These are phyloP conservation scores for Phthorimaea operculella DNA, from an alignment of 1,140 invertebrate species.

Conservation along the genomic window DNA sequence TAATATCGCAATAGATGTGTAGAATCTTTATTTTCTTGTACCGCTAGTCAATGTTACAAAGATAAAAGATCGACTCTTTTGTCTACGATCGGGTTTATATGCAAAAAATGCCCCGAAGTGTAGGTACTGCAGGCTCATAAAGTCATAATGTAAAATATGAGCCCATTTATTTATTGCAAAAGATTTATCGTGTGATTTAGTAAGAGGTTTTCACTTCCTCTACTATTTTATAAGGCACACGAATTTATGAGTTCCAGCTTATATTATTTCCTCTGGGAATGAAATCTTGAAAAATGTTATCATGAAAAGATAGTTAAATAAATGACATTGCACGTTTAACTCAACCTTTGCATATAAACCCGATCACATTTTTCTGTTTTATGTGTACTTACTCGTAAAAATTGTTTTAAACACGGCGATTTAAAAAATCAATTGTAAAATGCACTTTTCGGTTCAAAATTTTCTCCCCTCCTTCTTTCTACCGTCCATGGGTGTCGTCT, in stretches of 20 bases:
- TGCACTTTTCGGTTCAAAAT: slow-evolving; percentile 5
- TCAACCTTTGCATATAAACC: neutral
- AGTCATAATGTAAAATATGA: too few species aligned
- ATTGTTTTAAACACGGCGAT: slow-evolving; percentile 10
- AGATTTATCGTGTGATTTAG: too few species aligned
- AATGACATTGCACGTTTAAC: too few species aligned
- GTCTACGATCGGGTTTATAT: neutral
- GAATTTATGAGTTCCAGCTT: too few species aligned
- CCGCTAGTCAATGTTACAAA: slow-evolving; percentile 35
- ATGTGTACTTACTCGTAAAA: slow-evolving; percentile 6
- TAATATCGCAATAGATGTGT: slow-evolving; percentile 55
- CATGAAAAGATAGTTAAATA: too few species aligned
- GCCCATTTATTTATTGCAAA: too few species aligned
- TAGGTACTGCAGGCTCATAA: too few species aligned
- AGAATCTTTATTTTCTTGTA: slow-evolving; percentile 38
- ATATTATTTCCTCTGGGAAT: too few species aligned
- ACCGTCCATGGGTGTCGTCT: slow-evolving; percentile 57
- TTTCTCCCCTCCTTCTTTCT: slow-evolving; percentile 41
- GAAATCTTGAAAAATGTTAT: too few species aligned
- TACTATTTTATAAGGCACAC: too few species aligned
- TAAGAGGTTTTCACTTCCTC: too few species aligned
- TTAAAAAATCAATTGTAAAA: slow-evolving; percentile 7
- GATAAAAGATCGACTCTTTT: slow-evolving; percentile 15
- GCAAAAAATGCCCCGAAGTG: too few species aligned
- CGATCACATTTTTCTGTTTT: slow-evolving; percentile 1